phyloP scores from a whole-genome alignment of 2,113 vertebrate species.

The Pagrus major region DNA sequence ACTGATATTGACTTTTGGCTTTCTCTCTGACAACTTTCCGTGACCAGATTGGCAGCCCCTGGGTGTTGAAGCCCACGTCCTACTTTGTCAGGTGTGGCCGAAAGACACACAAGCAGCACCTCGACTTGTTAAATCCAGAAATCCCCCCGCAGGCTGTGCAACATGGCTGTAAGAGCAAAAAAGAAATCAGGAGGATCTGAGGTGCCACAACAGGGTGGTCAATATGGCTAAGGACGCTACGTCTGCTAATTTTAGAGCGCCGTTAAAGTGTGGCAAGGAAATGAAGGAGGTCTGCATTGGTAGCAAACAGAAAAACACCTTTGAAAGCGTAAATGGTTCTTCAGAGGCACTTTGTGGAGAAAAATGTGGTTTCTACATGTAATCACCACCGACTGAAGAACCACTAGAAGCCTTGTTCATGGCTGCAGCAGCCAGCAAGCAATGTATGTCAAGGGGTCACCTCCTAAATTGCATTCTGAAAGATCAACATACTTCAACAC shows the following conservation, averaged over 20 bases:
- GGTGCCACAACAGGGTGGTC: conserved; percentile 27
- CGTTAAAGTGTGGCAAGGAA: conserved; percentile 17
- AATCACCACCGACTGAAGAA: conserved; percentile 21
- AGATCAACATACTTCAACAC: not conserved
- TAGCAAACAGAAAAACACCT: not conserved
- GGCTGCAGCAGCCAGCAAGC: not conserved
- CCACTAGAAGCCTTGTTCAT: not conserved
- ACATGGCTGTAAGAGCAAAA: conserved; percentile 38
- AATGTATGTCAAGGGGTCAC: not conserved
- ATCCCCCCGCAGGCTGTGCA: conserved; percentile 45
- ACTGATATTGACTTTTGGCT: conserved; percentile 51
- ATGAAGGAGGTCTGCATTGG: not conserved
- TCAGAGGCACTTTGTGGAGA: conserved; percentile 15
- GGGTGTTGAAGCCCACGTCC: conserved; percentile 52
- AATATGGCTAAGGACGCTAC: conserved; percentile 18
- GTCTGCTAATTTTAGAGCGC: conserved; percentile 45
- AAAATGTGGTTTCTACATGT: conserved; percentile 11
- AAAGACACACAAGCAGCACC: conserved; percentile 45
- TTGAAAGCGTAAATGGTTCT: not conserved
- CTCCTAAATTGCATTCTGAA: not conserved
- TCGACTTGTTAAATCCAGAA: conserved; percentile 63
- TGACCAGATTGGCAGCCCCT: conserved; percentile 47
- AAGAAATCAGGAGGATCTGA: conserved; percentile 32
- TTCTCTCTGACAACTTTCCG: conserved; percentile 45
- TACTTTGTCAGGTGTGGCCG: conserved; percentile 61